Evolutionary conservation across 2,113 vertebrate genomes (phyloP), one percentile per base, ranked within the genome.

Genomic region (Sciurus niger): DNA sequence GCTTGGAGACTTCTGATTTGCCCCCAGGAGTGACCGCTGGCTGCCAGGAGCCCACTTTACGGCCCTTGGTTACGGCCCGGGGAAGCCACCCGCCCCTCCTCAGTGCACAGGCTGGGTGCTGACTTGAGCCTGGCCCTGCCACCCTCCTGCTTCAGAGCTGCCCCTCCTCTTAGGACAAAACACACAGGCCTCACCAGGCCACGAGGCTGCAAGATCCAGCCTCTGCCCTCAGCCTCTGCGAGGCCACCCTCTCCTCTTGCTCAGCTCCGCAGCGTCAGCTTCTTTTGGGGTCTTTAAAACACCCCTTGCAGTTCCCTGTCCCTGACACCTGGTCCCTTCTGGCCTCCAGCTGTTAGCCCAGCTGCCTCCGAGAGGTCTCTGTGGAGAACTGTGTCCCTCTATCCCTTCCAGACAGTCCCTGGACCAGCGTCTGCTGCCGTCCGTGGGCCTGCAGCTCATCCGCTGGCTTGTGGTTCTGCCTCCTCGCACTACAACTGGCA

Each of bases 171-270:
- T 7, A 16, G 70, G 72, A 30, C 48, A 22, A 84, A 55, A 30
- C 28, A 13, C 37, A 32, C 0, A 55, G 2, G 40, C 22, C 68
- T 25, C 28, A 1, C 25, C 12, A 11, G 28, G 63, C 34, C 53
- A 0, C 0, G 0, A n/a, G 43, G 20, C 5, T 80, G 16, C 28
- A 9, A n/a, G 58, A 72, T 22, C 30, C 30, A 2, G 0, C 6
- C 68, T 8, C 25, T 20, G 60, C 43, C 48, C n/a, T 13, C 8
- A 0, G 55, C 51, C 58, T 46, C 40, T n/a, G 7, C 76, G 20
- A 3, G 25, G 65, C 20, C 3, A 2, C 67, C 4, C 13, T 80
- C 20, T 74, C 24, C 63, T 18, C 20, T 46, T 12, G 28, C 65
- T 67, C 63, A 9, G n/a, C 34, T 53, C 43, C 0, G 20, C 24